These are phyloP conservation scores for Polydrusus tereticollis DNA, from an alignment of 2,888 invertebrate species.

Conservation along the genomic window DNA sequence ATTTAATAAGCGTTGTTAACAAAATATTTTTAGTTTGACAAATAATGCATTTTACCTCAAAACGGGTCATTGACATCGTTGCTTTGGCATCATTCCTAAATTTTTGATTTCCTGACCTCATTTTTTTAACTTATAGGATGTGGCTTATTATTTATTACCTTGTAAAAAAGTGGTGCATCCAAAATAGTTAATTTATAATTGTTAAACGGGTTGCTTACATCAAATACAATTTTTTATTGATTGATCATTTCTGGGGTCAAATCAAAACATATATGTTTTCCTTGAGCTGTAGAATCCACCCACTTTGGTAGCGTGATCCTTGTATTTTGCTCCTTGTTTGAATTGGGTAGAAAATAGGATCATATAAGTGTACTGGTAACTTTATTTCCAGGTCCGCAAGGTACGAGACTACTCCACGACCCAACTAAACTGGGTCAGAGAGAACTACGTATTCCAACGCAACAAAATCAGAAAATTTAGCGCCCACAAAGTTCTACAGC, in stretches of 20 bases:
- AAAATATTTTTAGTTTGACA: background rate
- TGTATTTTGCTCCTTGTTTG: too few species aligned
- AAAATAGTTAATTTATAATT: too few species aligned
- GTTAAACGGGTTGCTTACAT: too few species aligned
- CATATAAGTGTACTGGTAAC: too few species aligned
- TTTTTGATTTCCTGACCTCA: background rate
- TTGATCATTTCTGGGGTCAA: too few species aligned
- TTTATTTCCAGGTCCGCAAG: constrained; percentile 80
- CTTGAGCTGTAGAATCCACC: too few species aligned
- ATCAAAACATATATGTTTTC: too few species aligned
- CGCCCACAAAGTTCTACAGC: constrained; percentile 88
- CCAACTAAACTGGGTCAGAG: constrained; percentile 93
- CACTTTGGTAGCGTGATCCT: too few species aligned
- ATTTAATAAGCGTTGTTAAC: background rate
- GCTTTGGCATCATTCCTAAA: background rate
- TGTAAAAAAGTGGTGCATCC: too few species aligned
- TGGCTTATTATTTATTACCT: too few species aligned
- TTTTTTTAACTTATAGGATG: background rate
- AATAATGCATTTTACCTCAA: background rate
- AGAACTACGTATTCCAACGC: constrained; percentile 95
- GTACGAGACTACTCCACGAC: constrained; percentile 93
- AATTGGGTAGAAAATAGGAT: too few species aligned
- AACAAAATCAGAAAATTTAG: constrained; percentile 96
- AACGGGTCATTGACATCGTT: background rate
- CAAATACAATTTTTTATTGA: too few species aligned